Conservation (phyloP, 2,888 invertebrate species). For the Lordiphosa andalusiaca region DNA sequence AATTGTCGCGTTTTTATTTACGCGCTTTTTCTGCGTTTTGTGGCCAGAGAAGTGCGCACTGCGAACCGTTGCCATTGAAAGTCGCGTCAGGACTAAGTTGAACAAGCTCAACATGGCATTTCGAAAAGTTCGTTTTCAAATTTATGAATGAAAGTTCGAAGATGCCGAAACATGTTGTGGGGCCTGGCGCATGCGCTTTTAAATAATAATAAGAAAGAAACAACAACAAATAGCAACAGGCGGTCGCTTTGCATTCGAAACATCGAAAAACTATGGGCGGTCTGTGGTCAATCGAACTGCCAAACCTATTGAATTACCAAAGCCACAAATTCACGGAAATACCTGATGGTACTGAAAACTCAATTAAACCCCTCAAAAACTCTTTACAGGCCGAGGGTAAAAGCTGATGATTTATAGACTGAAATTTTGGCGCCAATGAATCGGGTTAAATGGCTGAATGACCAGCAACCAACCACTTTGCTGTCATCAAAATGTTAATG, state of each 20-base stretch:
- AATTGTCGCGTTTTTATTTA: conserved; percentile 8
- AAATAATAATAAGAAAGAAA: no score
- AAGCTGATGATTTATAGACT: not conserved
- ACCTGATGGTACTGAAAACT: conserved; percentile 1
- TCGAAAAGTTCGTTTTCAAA: conserved; percentile 34
- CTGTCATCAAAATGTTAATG: conserved; percentile 15
- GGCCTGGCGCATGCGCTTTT: conserved; percentile 28
- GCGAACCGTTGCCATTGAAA: conserved; percentile 47
- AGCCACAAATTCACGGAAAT: conserved; percentile 22
- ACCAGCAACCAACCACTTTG: conserved; percentile 18
- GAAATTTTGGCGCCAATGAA: conserved; percentile 12
- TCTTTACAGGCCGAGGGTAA: not conserved
- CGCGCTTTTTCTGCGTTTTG: no score
- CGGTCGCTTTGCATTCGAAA: conserved; percentile 25
- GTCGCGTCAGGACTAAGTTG: conserved; percentile 56
- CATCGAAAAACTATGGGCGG: conserved; percentile 8
- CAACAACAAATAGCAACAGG: conserved; percentile 23
- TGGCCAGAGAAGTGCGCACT: not conserved
- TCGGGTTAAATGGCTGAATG: conserved; percentile 8
- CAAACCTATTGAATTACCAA: conserved; percentile 17
- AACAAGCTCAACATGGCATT: conserved; percentile 10
- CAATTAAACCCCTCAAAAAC: conserved; percentile 15
- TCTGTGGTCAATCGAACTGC: no score
- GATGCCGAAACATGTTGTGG: not conserved
- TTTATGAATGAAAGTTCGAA: conserved; percentile 62